Evolutionary conservation across 2,888 invertebrate species (phyloP).

Genomic region (Andrena marginata): DNA sequence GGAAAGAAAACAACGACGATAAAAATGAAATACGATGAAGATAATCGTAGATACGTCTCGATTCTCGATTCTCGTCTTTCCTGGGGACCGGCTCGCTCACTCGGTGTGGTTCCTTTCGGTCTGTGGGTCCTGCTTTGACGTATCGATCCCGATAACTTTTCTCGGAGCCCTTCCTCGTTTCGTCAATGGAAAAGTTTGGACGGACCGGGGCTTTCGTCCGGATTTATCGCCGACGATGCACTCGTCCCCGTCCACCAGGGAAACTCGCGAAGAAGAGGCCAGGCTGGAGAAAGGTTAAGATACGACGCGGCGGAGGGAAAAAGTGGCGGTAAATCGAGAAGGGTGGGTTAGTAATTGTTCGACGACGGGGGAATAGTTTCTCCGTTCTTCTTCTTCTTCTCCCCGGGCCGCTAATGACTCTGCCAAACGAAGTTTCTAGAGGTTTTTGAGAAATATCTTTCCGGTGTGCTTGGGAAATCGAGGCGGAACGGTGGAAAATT

Average conservation of each 20-base stretch:
- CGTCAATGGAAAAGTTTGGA: conserved; percentile 60
- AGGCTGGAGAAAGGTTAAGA: conserved; percentile 2
- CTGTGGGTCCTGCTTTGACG: conserved; percentile 12
- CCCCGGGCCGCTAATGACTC: neutral
- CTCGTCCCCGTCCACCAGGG: conserved; percentile 2
- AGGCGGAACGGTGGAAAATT: neutral
- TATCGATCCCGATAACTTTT: conserved; percentile 51
- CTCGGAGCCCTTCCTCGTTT: conserved; percentile 34
- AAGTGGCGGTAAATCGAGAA: conserved; percentile 23
- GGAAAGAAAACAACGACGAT: conserved; percentile 4
- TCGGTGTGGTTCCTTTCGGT: conserved; percentile 22
- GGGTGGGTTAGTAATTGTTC: conserved; percentile 36
- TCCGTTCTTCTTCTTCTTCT: neutral
- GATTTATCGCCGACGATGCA: conserved; percentile 55
- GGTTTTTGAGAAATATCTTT: neutral
- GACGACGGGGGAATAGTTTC: neutral
- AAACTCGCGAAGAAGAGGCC: conserved; percentile 19
- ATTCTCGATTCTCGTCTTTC: conserved; percentile 20
- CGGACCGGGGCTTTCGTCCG: conserved; percentile 27
- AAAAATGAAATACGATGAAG: conserved; percentile 23
- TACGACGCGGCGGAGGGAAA: conserved; percentile 15
- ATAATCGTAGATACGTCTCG: conserved; percentile 38
- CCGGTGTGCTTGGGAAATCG: neutral
- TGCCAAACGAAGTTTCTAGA: neutral
- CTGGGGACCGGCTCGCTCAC: conserved; percentile 9